phyloP scores from a whole-genome alignment of 2,113 vertebrate species.

The Gadus chalcogrammus region DNA sequence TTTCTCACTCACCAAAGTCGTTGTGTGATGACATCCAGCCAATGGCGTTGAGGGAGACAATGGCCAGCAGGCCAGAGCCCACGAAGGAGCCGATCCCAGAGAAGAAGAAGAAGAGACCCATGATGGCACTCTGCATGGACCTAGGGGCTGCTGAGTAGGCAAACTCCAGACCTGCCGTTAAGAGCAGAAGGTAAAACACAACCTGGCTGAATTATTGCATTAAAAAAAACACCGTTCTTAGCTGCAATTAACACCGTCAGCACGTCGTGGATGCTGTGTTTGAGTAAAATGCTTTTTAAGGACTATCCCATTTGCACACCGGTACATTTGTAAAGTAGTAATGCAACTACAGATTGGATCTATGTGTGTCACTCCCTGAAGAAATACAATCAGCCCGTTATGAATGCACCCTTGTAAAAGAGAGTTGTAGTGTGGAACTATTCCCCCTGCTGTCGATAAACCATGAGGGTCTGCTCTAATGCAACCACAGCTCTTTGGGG shows the following conservation, averaged over 20 bases:
- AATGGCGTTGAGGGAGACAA: constrained; percentile 84
- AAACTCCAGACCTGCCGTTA: constrained; percentile 87
- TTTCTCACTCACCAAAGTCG: constrained; percentile 91
- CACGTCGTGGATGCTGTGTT: neutral
- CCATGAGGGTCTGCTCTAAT: too few relatives aligned
- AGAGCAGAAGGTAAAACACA: constrained; percentile 11
- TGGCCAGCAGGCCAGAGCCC: constrained; percentile 86
- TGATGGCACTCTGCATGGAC: constrained; percentile 97
- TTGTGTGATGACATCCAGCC: constrained; percentile 95
- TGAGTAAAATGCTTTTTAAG: neutral
- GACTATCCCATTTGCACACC: neutral
- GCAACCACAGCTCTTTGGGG: too few relatives aligned
- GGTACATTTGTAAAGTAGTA: neutral
- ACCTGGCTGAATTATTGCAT: neutral
- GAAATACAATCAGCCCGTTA: too few relatives aligned
- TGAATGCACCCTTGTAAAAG: too few relatives aligned
- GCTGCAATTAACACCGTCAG: neutral
- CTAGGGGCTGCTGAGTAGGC: constrained; percentile 95
- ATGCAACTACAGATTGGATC: too few relatives aligned
- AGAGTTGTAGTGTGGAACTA: too few relatives aligned
- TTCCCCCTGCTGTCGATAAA: too few relatives aligned
- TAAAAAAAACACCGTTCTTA: neutral
- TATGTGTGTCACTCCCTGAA: too few relatives aligned
- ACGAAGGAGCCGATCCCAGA: constrained; percentile 96
- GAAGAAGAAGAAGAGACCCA: constrained; percentile 99